Base-by-base conservation (phyloP, 1,140 invertebrate species). In the Ceratina calcarata region DNA sequence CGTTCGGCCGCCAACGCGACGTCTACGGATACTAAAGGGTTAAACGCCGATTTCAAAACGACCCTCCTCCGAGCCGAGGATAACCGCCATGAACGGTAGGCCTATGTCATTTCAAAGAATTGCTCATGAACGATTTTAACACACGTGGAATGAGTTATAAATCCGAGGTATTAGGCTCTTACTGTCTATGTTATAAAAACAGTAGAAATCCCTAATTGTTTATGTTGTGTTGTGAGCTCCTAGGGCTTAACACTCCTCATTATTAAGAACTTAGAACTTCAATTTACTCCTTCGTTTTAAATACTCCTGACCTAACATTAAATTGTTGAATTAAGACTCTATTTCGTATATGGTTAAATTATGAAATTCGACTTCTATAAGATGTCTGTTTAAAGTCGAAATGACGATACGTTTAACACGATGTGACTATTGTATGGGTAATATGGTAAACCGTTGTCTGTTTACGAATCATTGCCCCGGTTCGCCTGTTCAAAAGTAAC, bases 51-150 rank as follows among this genome's bases (percentile, higher is more conserved):
- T 37, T 49, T 58, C 20, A 45, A 8, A 45, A 55, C 61, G 49
- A 74, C 24, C 61, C 60, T 74, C 61, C 27, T 65, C 45, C 71
- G 61, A 74, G 60, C 49, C 15, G 27, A 67, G 64, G 51, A 49
- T n/a, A 27, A n/a, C 0, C 64, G 27, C 13, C 53, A 76, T 68
- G 64, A 20, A 76, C 74, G 74, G 74, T 76, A 76, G 74, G 74
- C 22, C 7, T 49, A 20, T 67, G 20, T 76, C 32, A 32, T 68
- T 68, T 76, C 27, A 13, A 64, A 32, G 65, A 20, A 22, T 16
- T 45, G 32, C 18, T 22, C 13, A 16, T 67, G n/a, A 45, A 20
- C 51, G 20, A 45, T n/a, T n/a, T n/a, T n/a, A n/a, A n/a, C n/a
- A n/a, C n/a, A n/a, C n/a, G 37, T 45, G 32, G 37, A 22, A 16